Percentiles rank a stretch among this genome's conserved stretches.
These are phyloP conservation scores for Tragelaphus oryx DNA, from an alignment of 2,797 vertebrate species.

Conservation along the genomic window DNA sequence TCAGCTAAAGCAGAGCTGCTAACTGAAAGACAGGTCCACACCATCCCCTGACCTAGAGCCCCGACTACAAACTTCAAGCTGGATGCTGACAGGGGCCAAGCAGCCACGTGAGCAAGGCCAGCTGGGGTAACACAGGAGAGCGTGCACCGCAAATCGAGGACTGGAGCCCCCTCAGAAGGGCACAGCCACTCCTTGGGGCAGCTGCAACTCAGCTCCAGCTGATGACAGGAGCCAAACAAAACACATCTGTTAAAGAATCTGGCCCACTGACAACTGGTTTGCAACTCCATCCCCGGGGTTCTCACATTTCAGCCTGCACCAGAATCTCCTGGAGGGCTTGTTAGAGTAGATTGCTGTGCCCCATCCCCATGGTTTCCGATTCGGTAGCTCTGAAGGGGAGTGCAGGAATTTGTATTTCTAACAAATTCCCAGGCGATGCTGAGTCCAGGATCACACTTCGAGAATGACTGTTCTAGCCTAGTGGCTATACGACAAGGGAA, in stretches of 20 bases:
- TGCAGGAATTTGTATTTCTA: not conserved
- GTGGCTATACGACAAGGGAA: not conserved
- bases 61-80: not conserved
- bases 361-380: not conserved
- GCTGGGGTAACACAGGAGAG: not conserved
- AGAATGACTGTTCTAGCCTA: not conserved
- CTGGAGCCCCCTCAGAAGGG: not conserved
- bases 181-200: not conserved
- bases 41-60: not conserved
- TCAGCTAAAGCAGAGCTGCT: not conserved
- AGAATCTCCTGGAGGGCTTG: not conserved
- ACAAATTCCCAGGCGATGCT: not conserved
- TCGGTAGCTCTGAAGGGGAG: not conserved
- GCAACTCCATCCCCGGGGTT: not conserved
- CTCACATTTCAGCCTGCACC: not conserved
- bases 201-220: slow-evolving; percentile 37
- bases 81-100: not conserved
- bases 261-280: not conserved
- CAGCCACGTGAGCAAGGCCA: not conserved
- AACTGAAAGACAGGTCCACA: not conserved
- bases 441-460: not conserved
- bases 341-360: not conserved
- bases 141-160: not conserved
- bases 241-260: slow-evolving; percentile 40
- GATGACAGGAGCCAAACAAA: slow-evolving; percentile 35